Base-by-base conservation (phyloP, 2,113 vertebrate genomes). In the Bettongia penicillata region DNA sequence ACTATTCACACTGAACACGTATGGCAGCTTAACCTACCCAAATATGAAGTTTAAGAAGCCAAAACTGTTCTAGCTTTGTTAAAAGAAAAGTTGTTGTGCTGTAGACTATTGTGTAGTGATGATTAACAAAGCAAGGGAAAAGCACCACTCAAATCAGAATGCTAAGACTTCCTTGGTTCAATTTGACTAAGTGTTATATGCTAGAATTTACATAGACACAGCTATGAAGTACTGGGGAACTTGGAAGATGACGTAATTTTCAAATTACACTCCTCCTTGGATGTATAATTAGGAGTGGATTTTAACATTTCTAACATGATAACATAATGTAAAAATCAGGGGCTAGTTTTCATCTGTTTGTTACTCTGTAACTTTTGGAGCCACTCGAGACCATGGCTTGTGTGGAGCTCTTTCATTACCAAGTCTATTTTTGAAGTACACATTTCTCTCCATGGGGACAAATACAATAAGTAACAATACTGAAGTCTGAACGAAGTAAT, bases 1-100 rank as follows among this genome's bases (percentile, higher is more conserved):
- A 99, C 99, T 99, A 99, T 99, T 99, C 99, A 99, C 98, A 98
- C 98, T 99, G 98, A 99, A 98, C 99, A 99, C 98, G 97, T 98
- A 99, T 99, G 99, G 99, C 99, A 99, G 98, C 98, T 98, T 98
- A 98, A 98, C 98, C 98, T 98, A 99, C 98, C 98, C 98, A 93
- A 98, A 98, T 98, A 98, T 98, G 98, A 98, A 98, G 98, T 98
- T 99, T 98, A 99, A 98, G 98, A 99, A 98, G 98, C 98, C 98
- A 99, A 98, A 99, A 99, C 98, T 99, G 98, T 98, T 99, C 98
- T 99, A 99, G 98, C 98, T 98, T 98, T 98, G 98, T 98, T 98
- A 98, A 98, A 99, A 98, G 97, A 97, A 98, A 98, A 98, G 61
- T 98, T 2, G 8, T 98, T 98, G 98, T 99, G 98, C 98, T 99